These are phyloP conservation scores for Muntiacus reevesi DNA, from an alignment of 2,113 vertebrate genomes.

Conservation along the genomic window DNA sequence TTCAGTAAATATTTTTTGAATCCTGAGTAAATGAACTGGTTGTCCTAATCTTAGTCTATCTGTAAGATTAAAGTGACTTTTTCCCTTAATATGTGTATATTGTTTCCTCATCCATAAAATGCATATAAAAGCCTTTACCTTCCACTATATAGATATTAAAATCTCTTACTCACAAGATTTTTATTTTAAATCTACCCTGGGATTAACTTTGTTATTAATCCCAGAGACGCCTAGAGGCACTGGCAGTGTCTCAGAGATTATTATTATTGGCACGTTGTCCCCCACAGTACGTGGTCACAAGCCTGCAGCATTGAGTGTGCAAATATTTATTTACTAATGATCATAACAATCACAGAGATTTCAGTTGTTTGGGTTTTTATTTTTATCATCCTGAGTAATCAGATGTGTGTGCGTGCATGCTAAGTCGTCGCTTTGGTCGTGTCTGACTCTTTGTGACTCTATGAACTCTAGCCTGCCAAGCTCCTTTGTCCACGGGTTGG, in stretches of 20 bases:
- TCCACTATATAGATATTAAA: background rate
- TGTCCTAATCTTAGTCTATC: background rate
- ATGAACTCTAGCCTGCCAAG: background rate
- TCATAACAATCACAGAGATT: background rate
- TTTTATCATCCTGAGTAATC: conserved; percentile 5
- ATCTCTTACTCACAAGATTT: background rate
- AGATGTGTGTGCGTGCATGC: background rate
- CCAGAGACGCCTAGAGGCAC: background rate
- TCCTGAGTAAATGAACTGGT: background rate
- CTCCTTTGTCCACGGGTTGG: background rate
- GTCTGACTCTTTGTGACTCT: background rate
- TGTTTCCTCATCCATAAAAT: background rate
- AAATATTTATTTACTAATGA: background rate
- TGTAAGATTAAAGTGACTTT: background rate
- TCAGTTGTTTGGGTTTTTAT: background rate
- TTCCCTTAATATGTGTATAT: background rate
- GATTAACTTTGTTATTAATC: background rate
- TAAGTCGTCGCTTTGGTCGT: background rate
- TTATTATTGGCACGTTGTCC: background rate
- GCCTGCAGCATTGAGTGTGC: background rate
- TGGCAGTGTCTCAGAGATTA: background rate
- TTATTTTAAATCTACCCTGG: background rate
- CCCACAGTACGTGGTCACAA: background rate
- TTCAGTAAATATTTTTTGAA: background rate
- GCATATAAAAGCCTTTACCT: background rate